phyloP scores from a whole-genome alignment of 2,113 vertebrate genomes.

The Trogon melanurus region DNA sequence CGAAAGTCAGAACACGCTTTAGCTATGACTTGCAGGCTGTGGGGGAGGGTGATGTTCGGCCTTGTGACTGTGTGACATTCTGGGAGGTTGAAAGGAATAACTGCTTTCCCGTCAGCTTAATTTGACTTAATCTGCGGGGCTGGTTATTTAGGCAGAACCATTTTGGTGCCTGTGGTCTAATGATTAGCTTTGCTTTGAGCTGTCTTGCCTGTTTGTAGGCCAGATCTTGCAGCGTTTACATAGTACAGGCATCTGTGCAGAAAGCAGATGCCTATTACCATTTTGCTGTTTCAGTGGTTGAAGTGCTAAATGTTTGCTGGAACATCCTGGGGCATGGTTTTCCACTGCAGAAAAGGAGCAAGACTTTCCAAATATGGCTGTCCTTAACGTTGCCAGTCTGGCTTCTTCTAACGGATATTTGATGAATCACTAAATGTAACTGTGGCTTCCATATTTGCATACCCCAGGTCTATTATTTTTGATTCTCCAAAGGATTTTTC shows the following conservation, averaged over 20 bases:
- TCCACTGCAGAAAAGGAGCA: neutral
- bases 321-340: neutral
- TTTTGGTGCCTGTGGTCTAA: neutral
- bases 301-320: neutral
- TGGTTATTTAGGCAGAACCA: slow-evolving; percentile 2
- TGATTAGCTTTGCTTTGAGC: neutral
- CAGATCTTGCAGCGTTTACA: neutral
- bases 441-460: neutral
- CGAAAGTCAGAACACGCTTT: neutral
- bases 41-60: neutral
- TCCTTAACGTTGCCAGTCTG: neutral
- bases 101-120: neutral
- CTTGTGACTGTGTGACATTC: slow-evolving; percentile 23
- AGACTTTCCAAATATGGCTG: neutral
- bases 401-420: neutral
- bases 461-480: neutral
- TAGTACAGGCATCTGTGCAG: neutral
- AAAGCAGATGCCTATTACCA: neutral
- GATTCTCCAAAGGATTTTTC: neutral
- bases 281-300: neutral
- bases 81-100: slow-evolving; percentile 20
- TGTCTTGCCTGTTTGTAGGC: neutral
- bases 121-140: neutral
- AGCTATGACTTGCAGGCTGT: slow-evolving; percentile 15
- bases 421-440: neutral